Conservation (phyloP, 2,888 invertebrate genomes). For the Alloscopus bannaensis region DNA sequence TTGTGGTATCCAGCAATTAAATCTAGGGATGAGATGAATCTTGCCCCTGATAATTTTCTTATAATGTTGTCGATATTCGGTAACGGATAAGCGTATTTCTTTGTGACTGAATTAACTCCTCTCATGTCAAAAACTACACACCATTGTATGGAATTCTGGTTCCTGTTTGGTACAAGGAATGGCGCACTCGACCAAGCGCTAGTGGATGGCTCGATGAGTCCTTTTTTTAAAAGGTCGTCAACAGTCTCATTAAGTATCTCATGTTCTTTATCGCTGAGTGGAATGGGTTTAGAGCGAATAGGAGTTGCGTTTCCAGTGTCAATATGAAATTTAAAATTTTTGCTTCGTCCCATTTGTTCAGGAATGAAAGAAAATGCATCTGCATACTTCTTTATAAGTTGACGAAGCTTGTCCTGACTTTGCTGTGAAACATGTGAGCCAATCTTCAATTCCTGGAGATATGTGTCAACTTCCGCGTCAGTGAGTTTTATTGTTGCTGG, state of each 20-base stretch:
- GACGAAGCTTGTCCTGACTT: neutral
- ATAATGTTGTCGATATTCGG: neutral
- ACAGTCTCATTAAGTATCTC: neutral
- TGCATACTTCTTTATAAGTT: neutral
- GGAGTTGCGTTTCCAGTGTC: conserved; percentile 12
- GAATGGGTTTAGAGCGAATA: conserved; percentile 4
- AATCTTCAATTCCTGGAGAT: neutral
- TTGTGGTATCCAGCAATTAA: conserved; percentile 5
- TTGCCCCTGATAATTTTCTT: neutral
- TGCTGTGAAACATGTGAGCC: conserved; percentile 7
- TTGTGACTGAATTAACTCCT: neutral
- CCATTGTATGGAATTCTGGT: neutral
- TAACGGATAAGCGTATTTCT: neutral
- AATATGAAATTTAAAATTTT: conserved; percentile 26
- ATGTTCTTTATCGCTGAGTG: conserved; percentile 5
- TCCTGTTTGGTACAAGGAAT: conserved; percentile 14
- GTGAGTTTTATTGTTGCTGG: too few relatives aligned
- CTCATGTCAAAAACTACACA: neutral
- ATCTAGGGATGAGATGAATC: conserved; percentile 5
- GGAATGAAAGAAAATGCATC: conserved; percentile 23
- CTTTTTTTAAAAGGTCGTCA: neutral
- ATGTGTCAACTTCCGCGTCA: too few relatives aligned
- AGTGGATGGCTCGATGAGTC: neutral
- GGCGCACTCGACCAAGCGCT: neutral
- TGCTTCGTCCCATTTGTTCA: neutral